These are phyloP conservation scores for Tillus elongatus DNA, from an alignment of 2,888 invertebrate species.

Conservation along the genomic window DNA sequence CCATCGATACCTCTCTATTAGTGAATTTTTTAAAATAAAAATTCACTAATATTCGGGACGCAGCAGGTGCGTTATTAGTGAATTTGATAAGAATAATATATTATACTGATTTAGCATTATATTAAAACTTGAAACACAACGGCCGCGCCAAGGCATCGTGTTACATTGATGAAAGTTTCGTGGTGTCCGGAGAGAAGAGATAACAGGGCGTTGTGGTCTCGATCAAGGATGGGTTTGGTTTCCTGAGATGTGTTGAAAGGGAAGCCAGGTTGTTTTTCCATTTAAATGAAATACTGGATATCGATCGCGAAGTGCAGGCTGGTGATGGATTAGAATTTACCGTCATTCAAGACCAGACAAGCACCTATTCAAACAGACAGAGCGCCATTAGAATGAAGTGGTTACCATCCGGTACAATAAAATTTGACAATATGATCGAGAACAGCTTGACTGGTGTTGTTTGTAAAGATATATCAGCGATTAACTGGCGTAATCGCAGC, in stretches of 20 bases:
- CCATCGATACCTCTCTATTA: too few relatives aligned
- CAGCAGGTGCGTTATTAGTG: too few relatives aligned
- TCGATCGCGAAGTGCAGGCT: slow-evolving; percentile 46
- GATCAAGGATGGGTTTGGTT: slow-evolving; percentile 85
- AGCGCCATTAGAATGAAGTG: slow-evolving; percentile 88
- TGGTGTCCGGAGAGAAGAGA: slow-evolving; percentile 78
- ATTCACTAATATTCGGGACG: too few relatives aligned
- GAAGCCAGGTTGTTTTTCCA: slow-evolving; percentile 85
- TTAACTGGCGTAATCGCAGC: slow-evolving; percentile 37
- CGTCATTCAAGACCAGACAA: slow-evolving; percentile 73
- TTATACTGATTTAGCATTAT: too few relatives aligned
- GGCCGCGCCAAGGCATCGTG: too few relatives aligned
- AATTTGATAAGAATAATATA: too few relatives aligned
- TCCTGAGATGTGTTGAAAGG: slow-evolving; percentile 83
- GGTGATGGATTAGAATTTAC: slow-evolving; percentile 90
- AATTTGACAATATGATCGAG: slow-evolving; percentile 76
- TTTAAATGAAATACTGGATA: slow-evolving; percentile 85
- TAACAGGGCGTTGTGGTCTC: slow-evolving; percentile 56
- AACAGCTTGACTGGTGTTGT: slow-evolving; percentile 61
- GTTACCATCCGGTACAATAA: slow-evolving; percentile 73
- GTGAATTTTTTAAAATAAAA: too few relatives aligned
- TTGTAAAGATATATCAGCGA: slow-evolving; percentile 48
- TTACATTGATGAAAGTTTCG: slow-evolving; percentile 86
- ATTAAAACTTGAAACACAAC: too few relatives aligned
- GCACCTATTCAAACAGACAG: slow-evolving; percentile 59